Percentiles rank a stretch among this genome's conserved stretches.
phyloP scores from a whole-genome alignment of 2,113 vertebrate genomes.

The Platysteira castanea region DNA sequence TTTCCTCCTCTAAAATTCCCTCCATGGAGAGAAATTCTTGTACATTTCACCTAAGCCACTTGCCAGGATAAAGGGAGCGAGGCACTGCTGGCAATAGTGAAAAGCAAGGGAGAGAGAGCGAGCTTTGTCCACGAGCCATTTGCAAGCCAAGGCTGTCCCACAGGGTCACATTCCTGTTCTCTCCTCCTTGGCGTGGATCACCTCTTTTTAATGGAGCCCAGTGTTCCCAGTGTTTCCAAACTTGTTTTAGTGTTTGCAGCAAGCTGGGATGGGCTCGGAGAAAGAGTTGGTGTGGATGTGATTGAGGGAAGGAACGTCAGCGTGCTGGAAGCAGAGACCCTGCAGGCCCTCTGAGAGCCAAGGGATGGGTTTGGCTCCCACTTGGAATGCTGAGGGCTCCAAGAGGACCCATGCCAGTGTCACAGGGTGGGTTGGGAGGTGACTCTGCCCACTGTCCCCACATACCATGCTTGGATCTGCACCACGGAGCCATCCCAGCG shows the following conservation, averaged over 20 bases:
- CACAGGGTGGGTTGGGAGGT: rapidly evolving
- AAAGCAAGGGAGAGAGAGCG: background rate
- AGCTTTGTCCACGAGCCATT: background rate
- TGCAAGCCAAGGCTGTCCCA: background rate
- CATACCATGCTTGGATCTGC: rapidly evolving
- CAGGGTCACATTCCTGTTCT: conserved; percentile 5
- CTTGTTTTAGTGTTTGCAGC: background rate
- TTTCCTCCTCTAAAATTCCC: background rate
- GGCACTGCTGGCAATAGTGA: background rate
- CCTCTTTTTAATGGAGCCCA: background rate
- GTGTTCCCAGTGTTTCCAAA: conserved; percentile 38
- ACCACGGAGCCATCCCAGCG: rapidly evolving
- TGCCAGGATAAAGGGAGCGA: background rate
- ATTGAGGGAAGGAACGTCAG: background rate
- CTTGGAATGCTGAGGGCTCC: background rate
- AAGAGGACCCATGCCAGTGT: rapidly evolving
- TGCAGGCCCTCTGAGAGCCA: rapidly evolving
- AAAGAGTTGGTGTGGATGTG: background rate
- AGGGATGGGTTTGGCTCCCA: rapidly evolving
- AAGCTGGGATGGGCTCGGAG: background rate
- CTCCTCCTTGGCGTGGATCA: background rate
- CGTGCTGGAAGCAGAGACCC: background rate
- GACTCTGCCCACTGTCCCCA: background rate
- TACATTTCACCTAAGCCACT: background rate
- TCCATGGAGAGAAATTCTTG: background rate